Base-by-base conservation (phyloP, 2,113 vertebrate species). In the Bothrops jararaca region DNA sequence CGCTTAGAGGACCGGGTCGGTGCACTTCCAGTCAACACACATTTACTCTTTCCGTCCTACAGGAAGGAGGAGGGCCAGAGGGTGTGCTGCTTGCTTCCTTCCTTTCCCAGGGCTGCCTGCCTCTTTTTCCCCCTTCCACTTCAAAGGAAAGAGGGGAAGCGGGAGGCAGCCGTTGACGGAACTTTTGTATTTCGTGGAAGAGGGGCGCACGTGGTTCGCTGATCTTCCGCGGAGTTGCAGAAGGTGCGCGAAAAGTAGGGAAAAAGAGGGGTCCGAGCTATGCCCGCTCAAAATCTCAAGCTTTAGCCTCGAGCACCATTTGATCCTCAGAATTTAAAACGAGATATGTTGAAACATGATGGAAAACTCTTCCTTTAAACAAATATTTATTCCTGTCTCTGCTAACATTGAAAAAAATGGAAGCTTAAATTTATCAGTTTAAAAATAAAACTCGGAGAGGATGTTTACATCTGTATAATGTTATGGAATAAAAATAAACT, bases 61-160 rank as follows among this genome's bases (percentile, higher is more conserved):
- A 2, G 85, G 88, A 24, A 18, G 92, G 85, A 11, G 92, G 57
- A 50, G 88, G 88, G 90, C n/a, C 12, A 24, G 90, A 92, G 5
- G 92, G 90, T 57, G 87, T 48, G 42, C 9, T 0, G 34, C 9
- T 7, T 64, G 48, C 45, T 39, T 34, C 26, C 42, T 48, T 91
- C 52, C 22, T 39, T 87, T 3, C 1, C 39, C 39, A 26, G 60
- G 85, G 90, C 92, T 89, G 85, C 22, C 64, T 57, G 10, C 58
- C n/a, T n/a, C 64, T 88, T 24, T 58, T 7, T 0, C 3, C 7
- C 39, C 8, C 80, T 6, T 10, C 48, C 11, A 39, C 92, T 94
- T 93, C 89, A 53, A 94, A 94, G 96, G 88, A 5, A 60, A 87
- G 60, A 60, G 29, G 64, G 90, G 64, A 94, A 74, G 95, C 93